Base-by-base conservation (phyloP, 2,888 invertebrate genomes). In the Diabrotica balteata region DNA sequence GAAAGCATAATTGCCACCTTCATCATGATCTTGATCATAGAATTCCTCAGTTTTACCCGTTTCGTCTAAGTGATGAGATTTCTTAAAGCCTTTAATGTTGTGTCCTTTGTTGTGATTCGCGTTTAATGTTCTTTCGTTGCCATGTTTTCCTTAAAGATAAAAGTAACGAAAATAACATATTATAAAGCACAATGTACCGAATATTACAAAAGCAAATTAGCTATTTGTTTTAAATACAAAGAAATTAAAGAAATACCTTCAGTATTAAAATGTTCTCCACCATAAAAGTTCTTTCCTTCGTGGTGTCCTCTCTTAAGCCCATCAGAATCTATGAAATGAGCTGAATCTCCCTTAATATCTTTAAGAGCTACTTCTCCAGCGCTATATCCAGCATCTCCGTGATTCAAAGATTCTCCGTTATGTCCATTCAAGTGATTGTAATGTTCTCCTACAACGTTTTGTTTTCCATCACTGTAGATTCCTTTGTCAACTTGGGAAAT, bases 1-100 rank as follows among this genome's bases (percentile, higher is more conserved):
- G 70, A 86, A 86, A 46, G 87, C 79, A 76, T 86, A 86, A 75
- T 88, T 87, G 73, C 88, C 88, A 0, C 87, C 89, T 78, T 89
- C 89, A 76, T 90, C 89, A 73, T 90, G 88, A 17, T 87, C 88
- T 75, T 90, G 89, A 66, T 90, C 90, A 75, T 88, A 90, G 84
- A 87, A 90, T 75, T 86, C 88, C 78, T 90, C 89, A 7, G 88
- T 86, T 79, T 89, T 89, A 66, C 89, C 89, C 74, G 88, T 87
- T 75, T 90, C 90, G 75, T 90, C 90, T 76, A 90, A 90, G 77
- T 89, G 89, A 78, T 89, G 88, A 5, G 89, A 88, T 6, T 87
- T 85, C 78, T 90, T 90, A 81, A 88, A 90, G n/a, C 90, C 90
- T 79, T 90, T 90, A 79, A 88, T 88, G 10, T 87, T 86, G 78